Evolutionary conservation across 2,797 vertebrate species (phyloP), one percentile per base, ranked within the genome.

Genomic region (Kryptopterus vitreolus): DNA sequence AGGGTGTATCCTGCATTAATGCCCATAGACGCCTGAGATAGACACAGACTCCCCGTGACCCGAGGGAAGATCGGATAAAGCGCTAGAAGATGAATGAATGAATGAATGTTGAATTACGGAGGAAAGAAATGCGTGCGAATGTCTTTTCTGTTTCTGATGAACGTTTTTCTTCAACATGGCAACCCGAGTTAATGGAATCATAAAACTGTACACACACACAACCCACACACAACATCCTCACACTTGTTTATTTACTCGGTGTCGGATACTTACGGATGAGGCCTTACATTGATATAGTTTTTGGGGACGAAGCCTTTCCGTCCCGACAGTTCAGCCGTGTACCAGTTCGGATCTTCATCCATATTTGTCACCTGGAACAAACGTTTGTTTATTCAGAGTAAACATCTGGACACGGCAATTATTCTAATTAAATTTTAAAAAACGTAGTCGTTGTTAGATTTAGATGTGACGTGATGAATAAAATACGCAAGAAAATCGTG

Each of bases 291-390:
- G 90, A 99, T 97, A 91, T 99, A 99, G 88, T 99, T 99, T 91
- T 98, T 98, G 20, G 96, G 98, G 75, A 98, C 88, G 3, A 96
- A 98, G 22, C 98, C 97, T 90, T 96, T 95, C 0, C 90, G 89
- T 72, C 95, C 97, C 0, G 91, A 92, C 58, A 97, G 94, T 90
- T 99, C 97, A 0, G 96, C 97, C 82, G 96, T 98, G 93, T 95
- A 98, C 97, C 97, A 99, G 90, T 98, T 98, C 66, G 96, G 96
- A 87, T 99, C 97, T 0, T 97, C 96, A 81, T 99, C 97, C 97
- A 98, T 98, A 91, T 98, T 99, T 85, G 96, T 95, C 88, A 99
- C 95, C 97, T 99, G 86, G 12, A 53, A 77, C 78, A 79, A 85
- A 24, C 43, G 9, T 68, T 46, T 68, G 26, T 26, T 70, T 70